phyloP scores from a whole-genome alignment of 53 echinoderm and acorn worm species.

The Mesocentrotus franciscanus region DNA sequence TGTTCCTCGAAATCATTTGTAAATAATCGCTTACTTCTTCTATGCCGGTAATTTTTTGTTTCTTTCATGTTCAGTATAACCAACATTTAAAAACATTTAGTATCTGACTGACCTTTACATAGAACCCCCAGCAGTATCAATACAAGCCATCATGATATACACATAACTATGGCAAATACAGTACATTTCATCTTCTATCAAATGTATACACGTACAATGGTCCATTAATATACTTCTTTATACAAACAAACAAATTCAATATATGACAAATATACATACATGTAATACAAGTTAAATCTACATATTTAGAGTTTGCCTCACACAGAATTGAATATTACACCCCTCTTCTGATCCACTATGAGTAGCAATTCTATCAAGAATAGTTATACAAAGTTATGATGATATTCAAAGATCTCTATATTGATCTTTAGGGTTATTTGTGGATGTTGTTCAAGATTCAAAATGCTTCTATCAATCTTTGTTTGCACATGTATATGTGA shows the following conservation, averaged over 20 bases:
- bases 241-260: constrained; percentile 9
- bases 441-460: too few species aligned
- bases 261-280: constrained; percentile 9
- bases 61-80: not conserved
- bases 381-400: too few species aligned
- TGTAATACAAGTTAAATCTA: not conserved
- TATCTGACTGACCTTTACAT: not conserved
- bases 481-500: too few species aligned
- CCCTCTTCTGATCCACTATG: not conserved
- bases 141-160: not conserved
- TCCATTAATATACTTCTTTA: not conserved
- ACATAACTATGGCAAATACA: not conserved
- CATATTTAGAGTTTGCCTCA: not conserved
- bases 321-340: not conserved
- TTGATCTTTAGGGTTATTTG: too few species aligned
- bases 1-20: not conserved
- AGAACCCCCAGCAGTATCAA: not conserved
- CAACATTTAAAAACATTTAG: not conserved
- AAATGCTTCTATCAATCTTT: too few species aligned
- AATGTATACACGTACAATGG: not conserved
- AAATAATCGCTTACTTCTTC: not conserved
- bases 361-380: not conserved
- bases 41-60: not conserved
- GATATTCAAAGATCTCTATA: too few species aligned
- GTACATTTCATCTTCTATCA: not conserved